A percentile compares a stretch with the other conserved stretches of the same genome.
Conservation (phyloP, 92 coral and sea anemone genomes). For the Pocillopora grandis region DNA sequence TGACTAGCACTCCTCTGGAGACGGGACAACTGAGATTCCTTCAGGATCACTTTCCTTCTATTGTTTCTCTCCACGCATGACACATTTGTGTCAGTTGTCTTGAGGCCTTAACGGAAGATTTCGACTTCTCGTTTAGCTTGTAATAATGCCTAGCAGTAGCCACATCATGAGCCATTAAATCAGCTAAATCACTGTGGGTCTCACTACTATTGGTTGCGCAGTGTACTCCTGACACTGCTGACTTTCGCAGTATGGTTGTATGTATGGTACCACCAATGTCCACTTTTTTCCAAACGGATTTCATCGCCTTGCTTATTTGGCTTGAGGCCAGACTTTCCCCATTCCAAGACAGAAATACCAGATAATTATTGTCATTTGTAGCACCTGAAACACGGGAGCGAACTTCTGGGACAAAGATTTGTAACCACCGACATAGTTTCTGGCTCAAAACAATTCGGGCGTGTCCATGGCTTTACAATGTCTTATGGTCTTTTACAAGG, state of each 20-base stretch:
- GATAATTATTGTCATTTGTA: neutral
- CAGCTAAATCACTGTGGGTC: constrained; percentile 20
- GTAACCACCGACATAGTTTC: constrained; percentile 36
- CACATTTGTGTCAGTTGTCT: constrained; percentile 21
- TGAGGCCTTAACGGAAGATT: constrained; percentile 37
- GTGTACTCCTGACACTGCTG: constrained; percentile 50
- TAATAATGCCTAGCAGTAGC: constrained; percentile 29
- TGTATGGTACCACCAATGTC: constrained; percentile 26
- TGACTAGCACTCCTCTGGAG: constrained; percentile 4
- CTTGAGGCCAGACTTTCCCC: neutral
- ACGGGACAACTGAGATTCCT: constrained; percentile 4
- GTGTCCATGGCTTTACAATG: constrained; percentile 53
- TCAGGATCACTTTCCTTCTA: constrained; percentile 17
- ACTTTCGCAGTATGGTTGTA: constrained; percentile 53
- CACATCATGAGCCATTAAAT: constrained; percentile 34
- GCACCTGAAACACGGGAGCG: constrained; percentile 35
- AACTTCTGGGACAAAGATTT: constrained; percentile 38
- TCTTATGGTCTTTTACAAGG: constrained; percentile 53
- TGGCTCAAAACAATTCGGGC: constrained; percentile 38
- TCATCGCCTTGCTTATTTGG: constrained; percentile 12
- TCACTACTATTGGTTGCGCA: constrained; percentile 23
- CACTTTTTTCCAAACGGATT: constrained; percentile 29
- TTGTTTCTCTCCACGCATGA: constrained; percentile 36
- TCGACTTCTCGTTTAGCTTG: constrained; percentile 40
- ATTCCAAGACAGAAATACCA: constrained; percentile 50